Conservation (phyloP, 2,888 invertebrate species). For the Dasysyrphus albostriatus region DNA sequence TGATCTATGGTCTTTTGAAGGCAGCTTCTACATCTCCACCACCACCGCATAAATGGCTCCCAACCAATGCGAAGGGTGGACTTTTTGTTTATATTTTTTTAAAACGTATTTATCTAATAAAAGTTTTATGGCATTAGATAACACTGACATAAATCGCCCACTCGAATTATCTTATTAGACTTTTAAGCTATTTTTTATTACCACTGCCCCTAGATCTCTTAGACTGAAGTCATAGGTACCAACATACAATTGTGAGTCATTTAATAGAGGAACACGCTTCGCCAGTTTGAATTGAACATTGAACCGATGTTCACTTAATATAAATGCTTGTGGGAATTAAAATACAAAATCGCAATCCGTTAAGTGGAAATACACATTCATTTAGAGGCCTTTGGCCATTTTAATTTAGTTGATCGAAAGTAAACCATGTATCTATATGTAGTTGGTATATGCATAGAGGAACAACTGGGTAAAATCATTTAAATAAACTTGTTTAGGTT, state of each 20-base stretch:
- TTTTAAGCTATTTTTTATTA: background rate
- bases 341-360: slow-evolving; percentile 49
- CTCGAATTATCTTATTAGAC: slow-evolving; percentile 39
- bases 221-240: background rate
- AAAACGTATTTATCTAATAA: slow-evolving; percentile 10
- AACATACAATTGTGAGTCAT: slow-evolving; percentile 8
- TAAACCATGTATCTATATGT: background rate
- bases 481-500: background rate
- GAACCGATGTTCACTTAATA: background rate
- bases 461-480: slow-evolving; percentile 7
- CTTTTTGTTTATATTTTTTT: slow-evolving; percentile 22
- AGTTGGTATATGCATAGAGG: background rate
- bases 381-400: slow-evolving; percentile 37
- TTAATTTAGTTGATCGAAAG: slow-evolving; percentile 26
- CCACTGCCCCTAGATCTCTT: background rate
- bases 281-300: slow-evolving; percentile 17
- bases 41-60: background rate
- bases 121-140: slow-evolving; percentile 53
- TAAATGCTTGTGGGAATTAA: slow-evolving; percentile 52
- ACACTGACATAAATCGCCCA: slow-evolving; percentile 56
- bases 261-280: slow-evolving; percentile 44
- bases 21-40: background rate
- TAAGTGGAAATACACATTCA: slow-evolving; percentile 24
- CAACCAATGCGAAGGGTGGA: background rate
- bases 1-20: slow-evolving; percentile 59